Conservation (phyloP, 2,797 vertebrate species). For the Xenopus petersii region DNA sequence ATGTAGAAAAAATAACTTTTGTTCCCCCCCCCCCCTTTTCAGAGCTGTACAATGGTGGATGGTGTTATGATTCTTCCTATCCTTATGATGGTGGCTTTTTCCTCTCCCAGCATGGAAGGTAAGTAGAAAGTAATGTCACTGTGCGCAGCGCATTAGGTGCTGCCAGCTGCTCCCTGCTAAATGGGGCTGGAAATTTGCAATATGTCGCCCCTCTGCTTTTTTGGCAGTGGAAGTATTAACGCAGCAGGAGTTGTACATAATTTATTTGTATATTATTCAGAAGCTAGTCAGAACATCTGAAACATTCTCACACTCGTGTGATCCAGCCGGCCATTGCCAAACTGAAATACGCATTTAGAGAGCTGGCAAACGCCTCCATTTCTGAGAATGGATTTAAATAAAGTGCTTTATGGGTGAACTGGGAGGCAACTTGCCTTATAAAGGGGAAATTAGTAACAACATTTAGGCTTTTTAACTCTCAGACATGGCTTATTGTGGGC, state of each 20-base stretch:
- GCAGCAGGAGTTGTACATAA: not conserved
- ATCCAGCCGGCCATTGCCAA: conserved; percentile 8
- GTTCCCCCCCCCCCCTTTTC: conserved; percentile 19
- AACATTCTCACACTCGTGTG: conserved; percentile 28
- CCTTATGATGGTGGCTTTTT: conserved; percentile 72
- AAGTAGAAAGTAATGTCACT: conserved; percentile 53
- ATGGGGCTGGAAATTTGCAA: not conserved
- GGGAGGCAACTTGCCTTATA: no score
- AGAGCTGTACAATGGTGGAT: conserved; percentile 74
- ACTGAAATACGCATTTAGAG: conserved; percentile 3
- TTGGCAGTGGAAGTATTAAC: conserved; percentile 9
- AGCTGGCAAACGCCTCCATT: not conserved
- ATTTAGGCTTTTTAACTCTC: no score
- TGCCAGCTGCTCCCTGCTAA: not conserved
- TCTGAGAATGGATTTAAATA: not conserved
- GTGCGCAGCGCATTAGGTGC: not conserved
- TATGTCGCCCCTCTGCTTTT: not conserved
- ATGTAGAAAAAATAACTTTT: no score
- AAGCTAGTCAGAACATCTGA: conserved; percentile 35
- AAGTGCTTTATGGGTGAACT: no score
- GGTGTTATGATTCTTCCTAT: conserved; percentile 77
- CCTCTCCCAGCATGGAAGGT: conserved; percentile 80
- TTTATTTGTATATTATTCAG: conserved; percentile 15
- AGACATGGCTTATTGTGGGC: no score
- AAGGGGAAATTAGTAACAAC: no score